Base-by-base conservation (phyloP, 2,888 invertebrate genomes). In the Andrena haemorrhoa region DNA sequence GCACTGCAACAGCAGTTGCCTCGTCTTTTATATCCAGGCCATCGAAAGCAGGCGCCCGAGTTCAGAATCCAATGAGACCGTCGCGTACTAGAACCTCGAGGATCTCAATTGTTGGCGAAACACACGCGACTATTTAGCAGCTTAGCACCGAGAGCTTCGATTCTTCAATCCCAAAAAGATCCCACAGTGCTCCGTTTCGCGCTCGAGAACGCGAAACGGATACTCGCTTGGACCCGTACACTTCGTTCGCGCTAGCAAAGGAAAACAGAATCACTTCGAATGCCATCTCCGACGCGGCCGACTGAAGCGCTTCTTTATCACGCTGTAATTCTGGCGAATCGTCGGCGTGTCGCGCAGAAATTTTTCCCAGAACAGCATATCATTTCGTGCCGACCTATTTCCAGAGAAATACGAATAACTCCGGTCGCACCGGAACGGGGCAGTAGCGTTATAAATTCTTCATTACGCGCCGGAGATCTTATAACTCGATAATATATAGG, bases 381-480 rank as follows among this genome's bases (percentile, higher is more conserved):
- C 79, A 12, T 53, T 74, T 26, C 49, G 35, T 61, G 7, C n/a
- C 23, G 16, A 29, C 49, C 41, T 41, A 47, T 41, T 74, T 74
- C 51, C 8, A 61, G n/a, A 23, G 51, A 12, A 58, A 23, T n/a
- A 26, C 51, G 65, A 60, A 79, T 71, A 78, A 79, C 64, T 66
- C 58, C 10, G 26, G 5, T 29, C 33, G 60, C 26, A 33, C 65
- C 16, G 35, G 47, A 66, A 16, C 35, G 10, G 5, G 23, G 51
- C 47, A 47, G 35, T 68, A 5, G 2, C 26, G 12, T 20, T 78
- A 31, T 60, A 80, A 72, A 77, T 77, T 66, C 70, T 81, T 82
- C 65, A 35, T 71, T 82, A 49, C 70, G 31, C 58, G 49, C 8
- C 23, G 23, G 16, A 29, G 51, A 80, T 80, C 64, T 64, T 53